Conservation (phyloP, 2,113 vertebrate species). For the Dromaius novaehollandiae region DNA sequence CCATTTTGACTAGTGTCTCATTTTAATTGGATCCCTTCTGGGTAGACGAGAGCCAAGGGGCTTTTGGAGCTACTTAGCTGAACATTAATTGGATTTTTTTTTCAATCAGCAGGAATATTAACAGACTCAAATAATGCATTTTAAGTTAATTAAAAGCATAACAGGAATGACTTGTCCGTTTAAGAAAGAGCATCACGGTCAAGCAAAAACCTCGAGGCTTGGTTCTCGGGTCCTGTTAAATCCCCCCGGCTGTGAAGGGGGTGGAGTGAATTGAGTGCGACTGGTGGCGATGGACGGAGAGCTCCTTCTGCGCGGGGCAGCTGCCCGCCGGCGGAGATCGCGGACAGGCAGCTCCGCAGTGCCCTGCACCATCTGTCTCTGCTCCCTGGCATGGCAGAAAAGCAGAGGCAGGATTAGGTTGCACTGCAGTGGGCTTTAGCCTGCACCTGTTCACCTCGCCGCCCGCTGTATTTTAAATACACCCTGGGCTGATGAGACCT, state of each 20-base stretch:
- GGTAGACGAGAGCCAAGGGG: not conserved
- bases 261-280: not conserved
- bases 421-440: not conserved
- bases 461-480: not conserved
- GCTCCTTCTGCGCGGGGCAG: not conserved
- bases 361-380: not conserved
- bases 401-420: not conserved
- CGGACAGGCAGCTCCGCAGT: not conserved
- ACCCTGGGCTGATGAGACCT: not conserved
- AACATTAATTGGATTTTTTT: not conserved
- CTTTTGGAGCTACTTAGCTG: not conserved
- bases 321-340: not conserved
- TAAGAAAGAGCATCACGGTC: accelerated
- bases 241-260: not conserved
- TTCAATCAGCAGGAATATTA: not conserved
- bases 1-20: conserved; percentile 17
- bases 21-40: conserved; percentile 2
- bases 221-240: not conserved
- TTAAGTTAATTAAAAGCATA: conserved; percentile 4
- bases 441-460: not conserved
- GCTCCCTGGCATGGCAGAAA: not conserved
- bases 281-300: not conserved
- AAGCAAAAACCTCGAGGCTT: not conserved
- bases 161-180: not conserved
- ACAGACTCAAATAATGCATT: not conserved